Percentiles rank a stretch among this genome's conserved stretches.
Evolutionary conservation across 2,888 invertebrate genomes (phyloP).

Genomic region (Entomobrya proxima): DNA sequence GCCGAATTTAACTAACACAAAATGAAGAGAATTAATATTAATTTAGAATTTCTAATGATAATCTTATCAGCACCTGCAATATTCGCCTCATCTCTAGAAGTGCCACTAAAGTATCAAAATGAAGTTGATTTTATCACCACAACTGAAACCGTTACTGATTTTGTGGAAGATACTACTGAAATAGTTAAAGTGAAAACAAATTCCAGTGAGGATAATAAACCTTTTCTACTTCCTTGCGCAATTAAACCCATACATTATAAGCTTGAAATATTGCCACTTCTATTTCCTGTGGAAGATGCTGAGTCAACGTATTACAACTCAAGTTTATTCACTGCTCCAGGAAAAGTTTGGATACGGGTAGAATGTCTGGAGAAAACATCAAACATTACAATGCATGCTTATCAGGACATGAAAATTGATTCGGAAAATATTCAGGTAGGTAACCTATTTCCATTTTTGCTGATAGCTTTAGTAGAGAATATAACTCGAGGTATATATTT

Average conservation of each 20-base stretch:
- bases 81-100: too few species aligned
- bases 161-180: not conserved
- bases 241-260: constrained; percentile 46
- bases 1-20: too few species aligned
- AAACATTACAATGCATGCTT: constrained; percentile 65
- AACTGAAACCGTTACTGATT: too few species aligned
- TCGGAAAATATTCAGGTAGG: constrained; percentile 30
- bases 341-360: constrained; percentile 63
- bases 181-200: not conserved
- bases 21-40: too few species aligned
- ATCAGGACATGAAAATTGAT: constrained; percentile 53
- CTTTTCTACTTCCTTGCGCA: constrained; percentile 48
- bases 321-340: constrained; percentile 47
- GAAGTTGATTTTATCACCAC: too few species aligned
- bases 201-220: not conserved
- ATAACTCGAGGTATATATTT: not conserved
- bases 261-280: constrained; percentile 59
- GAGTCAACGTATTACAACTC: not conserved
- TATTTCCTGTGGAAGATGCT: constrained; percentile 19
- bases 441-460: not conserved
- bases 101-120: too few species aligned
- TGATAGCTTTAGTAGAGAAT: not conserved
- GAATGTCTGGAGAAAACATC: constrained; percentile 30
- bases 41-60: too few species aligned
- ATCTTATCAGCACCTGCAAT: too few species aligned